Conservation (phyloP, 2,113 vertebrate genomes). For the Microcebus lehilahytsara region DNA sequence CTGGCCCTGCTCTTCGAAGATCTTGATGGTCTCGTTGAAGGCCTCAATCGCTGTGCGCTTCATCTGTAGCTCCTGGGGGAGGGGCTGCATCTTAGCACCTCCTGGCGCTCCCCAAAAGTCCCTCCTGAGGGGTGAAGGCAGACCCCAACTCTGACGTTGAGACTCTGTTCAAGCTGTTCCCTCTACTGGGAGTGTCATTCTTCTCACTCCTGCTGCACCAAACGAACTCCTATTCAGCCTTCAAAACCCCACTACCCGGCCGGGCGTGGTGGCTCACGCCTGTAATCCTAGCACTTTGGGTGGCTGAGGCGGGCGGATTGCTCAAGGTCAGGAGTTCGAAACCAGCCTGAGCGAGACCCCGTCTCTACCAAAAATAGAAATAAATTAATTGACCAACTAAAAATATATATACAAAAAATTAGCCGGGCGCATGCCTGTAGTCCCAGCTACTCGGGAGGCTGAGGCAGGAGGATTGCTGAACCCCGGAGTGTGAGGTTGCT, state of each 20-base stretch:
- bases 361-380: no score
- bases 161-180: not conserved
- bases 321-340: no score
- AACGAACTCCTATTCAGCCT: not conserved
- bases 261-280: no score
- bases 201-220: not conserved
- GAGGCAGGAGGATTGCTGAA: no score
- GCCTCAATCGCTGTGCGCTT: constrained; percentile 89
- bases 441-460: no score
- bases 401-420: no score
- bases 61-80: constrained; percentile 88
- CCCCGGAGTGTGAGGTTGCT: no score
- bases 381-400: no score
- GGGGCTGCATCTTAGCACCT: not conserved
- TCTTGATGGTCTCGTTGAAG: constrained; percentile 91
- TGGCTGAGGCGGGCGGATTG: no score
- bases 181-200: not conserved
- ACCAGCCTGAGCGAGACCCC: no score
- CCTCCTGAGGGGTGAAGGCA: rapidly evolving
- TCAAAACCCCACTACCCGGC: not conserved
- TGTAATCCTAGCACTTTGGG: no score
- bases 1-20: constrained; percentile 90
- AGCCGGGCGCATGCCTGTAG: no score
- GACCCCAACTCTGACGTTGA: not conserved
- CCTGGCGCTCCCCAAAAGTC: not conserved